A percentile compares a stretch with the other conserved stretches of the same genome.
These are phyloP conservation scores for Gambusia yucatana DNA, from an alignment of 2,797 vertebrate genomes.

Conservation along the genomic window DNA sequence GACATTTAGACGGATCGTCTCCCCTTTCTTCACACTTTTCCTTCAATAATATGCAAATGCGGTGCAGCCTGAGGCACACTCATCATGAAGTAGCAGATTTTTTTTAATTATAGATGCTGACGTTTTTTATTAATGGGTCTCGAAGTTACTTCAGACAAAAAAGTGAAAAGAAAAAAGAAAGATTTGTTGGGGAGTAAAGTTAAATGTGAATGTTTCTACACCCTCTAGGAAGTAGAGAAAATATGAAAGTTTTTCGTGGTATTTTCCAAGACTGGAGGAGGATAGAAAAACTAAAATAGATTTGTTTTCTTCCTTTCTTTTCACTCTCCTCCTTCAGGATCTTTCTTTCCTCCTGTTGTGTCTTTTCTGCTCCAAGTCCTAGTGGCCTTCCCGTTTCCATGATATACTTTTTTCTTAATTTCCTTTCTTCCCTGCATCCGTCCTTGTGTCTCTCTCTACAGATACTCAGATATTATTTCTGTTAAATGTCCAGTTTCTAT, in stretches of 20 bases:
- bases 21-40: neutral
- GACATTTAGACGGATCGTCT: constrained; percentile 4
- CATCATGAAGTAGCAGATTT: constrained; percentile 15
- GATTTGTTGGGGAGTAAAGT: constrained; percentile 12
- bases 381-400: no score
- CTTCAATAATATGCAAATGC: constrained; percentile 30
- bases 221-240: neutral
- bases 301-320: neutral
- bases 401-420: no score
- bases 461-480: no score
- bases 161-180: neutral
- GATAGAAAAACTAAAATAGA: neutral
- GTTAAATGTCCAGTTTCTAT: constrained; percentile 37
- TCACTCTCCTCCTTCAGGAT: neutral
- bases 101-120: constrained; percentile 50
- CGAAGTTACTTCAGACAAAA: constrained; percentile 18
- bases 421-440: neutral
- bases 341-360: no score
- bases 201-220: neutral
- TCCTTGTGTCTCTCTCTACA: no score
- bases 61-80: constrained; percentile 17
- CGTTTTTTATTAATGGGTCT: constrained; percentile 42
- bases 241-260: neutral
- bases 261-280: neutral
- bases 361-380: no score